Evolutionary conservation across 2,888 invertebrate genomes (phyloP), one percentile per base, ranked within the genome.

Genomic region (Carcina quercana): DNA sequence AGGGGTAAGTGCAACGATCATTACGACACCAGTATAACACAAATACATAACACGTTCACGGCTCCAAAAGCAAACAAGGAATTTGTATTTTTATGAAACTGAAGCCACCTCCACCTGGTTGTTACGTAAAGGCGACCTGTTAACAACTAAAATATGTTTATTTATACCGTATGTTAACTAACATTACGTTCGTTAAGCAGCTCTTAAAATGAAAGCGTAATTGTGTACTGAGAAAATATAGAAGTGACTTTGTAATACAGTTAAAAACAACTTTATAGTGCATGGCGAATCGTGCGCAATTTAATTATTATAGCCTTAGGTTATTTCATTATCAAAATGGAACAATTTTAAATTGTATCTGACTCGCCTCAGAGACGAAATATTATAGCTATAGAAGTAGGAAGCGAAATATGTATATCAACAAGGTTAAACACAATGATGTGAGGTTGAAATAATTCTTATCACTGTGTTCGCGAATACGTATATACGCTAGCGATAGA

Each of bases 1-100:
- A 24, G 24, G n/a, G 24, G 24, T 11, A 24, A 8, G 24, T 11
- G 4, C 11, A 24, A 12, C 24, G 6, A 24, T 6, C 6, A 43
- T 62, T 67, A 65, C 59, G 60, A 66, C 62, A 64, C 56, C 50
- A 45, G 51, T 53, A 62, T 59, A 64, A 63, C 50, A 50, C 43
- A 54, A 59, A 55, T 51, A 38, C 59, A 57, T 59, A 64, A 65
- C 62, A 58, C 48, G 49, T 56, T 61, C 56, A 61, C 59, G 53
- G 50, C 39, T 8, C 45, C 37, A 41, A 47, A 53, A 41, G 45
- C 46, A 50, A 53, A 11, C 24, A 24, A 46, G 37, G 50, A 49
- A 45, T 25, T 44, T 45, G 35, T 50, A 37, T 19, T 46, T 47
- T 42, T 47, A 45, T 50, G 45, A 47, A 51, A 50, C 32, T 34